Conservation (phyloP, 2,888 invertebrate genomes). For the Lepidocyrtinus sp. region DNA sequence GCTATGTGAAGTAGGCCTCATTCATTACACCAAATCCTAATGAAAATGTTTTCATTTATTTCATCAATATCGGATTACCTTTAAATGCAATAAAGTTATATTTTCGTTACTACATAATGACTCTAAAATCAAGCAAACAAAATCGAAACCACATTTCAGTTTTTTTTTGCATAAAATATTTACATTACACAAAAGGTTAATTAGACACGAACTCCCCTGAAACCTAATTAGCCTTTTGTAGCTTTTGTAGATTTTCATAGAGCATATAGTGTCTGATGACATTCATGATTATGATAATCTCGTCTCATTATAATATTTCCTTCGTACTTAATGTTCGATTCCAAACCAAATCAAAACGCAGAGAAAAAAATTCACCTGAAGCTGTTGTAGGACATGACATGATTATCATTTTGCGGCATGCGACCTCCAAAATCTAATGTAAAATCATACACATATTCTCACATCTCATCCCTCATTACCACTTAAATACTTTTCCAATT, state of each 20-base stretch:
- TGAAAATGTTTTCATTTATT: no score
- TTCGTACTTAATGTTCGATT: constrained; percentile 1
- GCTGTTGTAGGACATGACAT: no score
- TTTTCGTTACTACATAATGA: no score
- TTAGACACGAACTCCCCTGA: constrained; percentile 1
- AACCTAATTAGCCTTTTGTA: constrained; percentile 4
- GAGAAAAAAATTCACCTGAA: no score
- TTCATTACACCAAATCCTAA: no score
- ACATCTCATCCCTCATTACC: constrained; percentile 8
- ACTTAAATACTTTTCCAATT: constrained; percentile 4
- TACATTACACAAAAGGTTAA: constrained; percentile 6
- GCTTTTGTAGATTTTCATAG: not conserved
- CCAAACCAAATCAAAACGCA: not conserved
- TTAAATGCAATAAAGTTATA: no score
- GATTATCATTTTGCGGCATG: constrained; percentile 6
- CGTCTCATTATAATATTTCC: constrained; percentile 7
- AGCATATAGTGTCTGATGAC: not conserved
- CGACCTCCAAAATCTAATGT: not conserved
- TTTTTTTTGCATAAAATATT: no score
- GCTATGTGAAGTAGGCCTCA: no score
- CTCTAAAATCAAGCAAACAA: no score
- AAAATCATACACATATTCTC: not conserved
- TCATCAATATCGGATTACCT: no score
- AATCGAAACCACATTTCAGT: no score
- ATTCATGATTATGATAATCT: constrained; percentile 13